Evolutionary conservation across 2,797 vertebrate genomes (phyloP).

Genomic region (Sebastes baramenuke): DNA sequence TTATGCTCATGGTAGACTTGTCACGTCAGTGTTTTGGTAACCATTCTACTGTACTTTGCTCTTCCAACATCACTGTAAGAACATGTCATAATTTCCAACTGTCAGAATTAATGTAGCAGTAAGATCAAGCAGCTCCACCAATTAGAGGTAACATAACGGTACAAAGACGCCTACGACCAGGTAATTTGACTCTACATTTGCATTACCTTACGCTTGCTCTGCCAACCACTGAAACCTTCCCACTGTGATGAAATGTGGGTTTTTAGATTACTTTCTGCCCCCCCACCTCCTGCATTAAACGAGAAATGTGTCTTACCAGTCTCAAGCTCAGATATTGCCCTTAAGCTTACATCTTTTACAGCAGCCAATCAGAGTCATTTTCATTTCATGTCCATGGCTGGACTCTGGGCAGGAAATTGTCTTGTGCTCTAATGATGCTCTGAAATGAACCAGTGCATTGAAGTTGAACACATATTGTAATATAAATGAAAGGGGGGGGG

Average conservation of each 20-base stretch:
- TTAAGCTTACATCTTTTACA: constrained; percentile 42
- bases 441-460: constrained; percentile 44
- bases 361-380: constrained; percentile 52
- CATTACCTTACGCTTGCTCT: background rate
- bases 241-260: constrained; percentile 32
- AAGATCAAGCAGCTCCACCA: constrained; percentile 5
- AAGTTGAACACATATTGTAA: constrained; percentile 46
- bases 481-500: constrained; percentile 40
- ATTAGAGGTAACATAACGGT: background rate
- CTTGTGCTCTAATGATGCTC: constrained; percentile 62
- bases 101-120: background rate
- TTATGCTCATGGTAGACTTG: background rate
- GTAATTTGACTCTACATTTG: constrained; percentile 5
- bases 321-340: constrained; percentile 36
- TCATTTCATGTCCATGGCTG: constrained; percentile 44
- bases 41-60: background rate
- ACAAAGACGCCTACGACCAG: background rate
- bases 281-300: constrained; percentile 18
- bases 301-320: constrained; percentile 37
- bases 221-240: background rate
- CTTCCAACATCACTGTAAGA: background rate
- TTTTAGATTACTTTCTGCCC: constrained; percentile 23
- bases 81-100: background rate
- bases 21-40: background rate
- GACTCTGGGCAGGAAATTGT: constrained; percentile 58